Conservation (phyloP, 2,888 invertebrate species). For the Deladenus siricidicola region DNA sequence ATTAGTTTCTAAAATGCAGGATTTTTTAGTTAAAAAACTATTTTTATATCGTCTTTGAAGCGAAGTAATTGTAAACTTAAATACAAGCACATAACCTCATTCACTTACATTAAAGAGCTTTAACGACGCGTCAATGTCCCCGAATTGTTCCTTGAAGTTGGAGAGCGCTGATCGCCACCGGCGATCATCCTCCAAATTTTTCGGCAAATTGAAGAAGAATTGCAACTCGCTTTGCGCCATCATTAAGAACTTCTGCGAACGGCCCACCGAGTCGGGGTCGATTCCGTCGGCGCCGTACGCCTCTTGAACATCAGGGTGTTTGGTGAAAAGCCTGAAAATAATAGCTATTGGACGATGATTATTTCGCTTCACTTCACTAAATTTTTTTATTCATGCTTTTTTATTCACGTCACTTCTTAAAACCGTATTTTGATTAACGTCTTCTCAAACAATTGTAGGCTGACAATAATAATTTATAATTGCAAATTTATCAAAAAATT, state of each 20-base stretch:
- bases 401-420: background rate
- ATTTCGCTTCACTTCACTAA: background rate
- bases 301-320: constrained; percentile 40
- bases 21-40: background rate
- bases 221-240: constrained; percentile 30
- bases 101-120: constrained; percentile 30
- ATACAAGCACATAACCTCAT: background rate
- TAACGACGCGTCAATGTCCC: constrained; percentile 35
- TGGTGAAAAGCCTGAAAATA: constrained; percentile 34
- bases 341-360: no score
- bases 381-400: background rate
- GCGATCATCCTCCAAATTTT: constrained; percentile 30
- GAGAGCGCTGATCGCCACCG: constrained; percentile 29
- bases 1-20: constrained; percentile 29
- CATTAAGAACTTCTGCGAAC: constrained; percentile 41
- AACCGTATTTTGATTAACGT: no score
- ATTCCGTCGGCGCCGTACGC: constrained; percentile 40
- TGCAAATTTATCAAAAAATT: background rate
- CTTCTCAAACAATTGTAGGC: no score
- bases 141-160: constrained; percentile 43
- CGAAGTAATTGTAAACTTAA: background rate
- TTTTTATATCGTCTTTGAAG: background rate
- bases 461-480: no score
- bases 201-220: constrained; percentile 30
- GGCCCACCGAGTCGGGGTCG: constrained; percentile 37